Percentiles rank a stretch among this genome's conserved stretches.
Conservation (phyloP, 2,113 vertebrate species). For the Nicator chloris region DNA sequence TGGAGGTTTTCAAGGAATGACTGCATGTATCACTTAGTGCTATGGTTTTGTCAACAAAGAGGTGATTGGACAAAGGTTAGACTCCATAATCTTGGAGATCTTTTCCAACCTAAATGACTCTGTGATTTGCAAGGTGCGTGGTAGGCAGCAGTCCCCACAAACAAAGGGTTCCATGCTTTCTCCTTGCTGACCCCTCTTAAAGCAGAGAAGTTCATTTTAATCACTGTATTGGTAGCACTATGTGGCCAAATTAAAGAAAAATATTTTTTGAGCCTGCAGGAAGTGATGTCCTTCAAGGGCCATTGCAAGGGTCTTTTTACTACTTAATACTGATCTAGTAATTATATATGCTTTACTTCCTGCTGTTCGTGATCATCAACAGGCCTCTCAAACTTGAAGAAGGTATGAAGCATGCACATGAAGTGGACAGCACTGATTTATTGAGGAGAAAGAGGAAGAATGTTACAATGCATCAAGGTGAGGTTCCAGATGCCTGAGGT, state of each 20-base stretch:
- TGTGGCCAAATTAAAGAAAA: neutral
- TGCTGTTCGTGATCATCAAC: neutral
- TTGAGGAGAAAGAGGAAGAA: neutral
- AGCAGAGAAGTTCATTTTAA: neutral
- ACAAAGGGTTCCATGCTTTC: neutral
- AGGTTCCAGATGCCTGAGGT: neutral
- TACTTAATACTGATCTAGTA: neutral
- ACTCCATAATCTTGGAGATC: neutral
- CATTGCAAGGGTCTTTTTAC: neutral
- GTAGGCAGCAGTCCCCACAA: neutral
- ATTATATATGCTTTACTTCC: neutral
- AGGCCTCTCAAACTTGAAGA: neutral
- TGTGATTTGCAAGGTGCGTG: neutral
- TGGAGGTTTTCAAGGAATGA: neutral
- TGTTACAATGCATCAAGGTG: neutral
- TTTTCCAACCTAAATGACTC: neutral
- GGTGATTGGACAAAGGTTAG: neutral
- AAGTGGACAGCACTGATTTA: neutral
- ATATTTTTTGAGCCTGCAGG: neutral
- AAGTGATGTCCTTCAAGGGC: neutral
- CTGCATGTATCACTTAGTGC: neutral
- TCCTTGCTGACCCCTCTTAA: neutral
- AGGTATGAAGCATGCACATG: rapidly evolving
- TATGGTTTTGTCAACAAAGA: neutral
- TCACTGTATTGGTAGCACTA: neutral